A percentile compares a stretch with the other conserved stretches of the same genome.
Conservation (phyloP, 2,113 vertebrate genomes). For the Sapayoa aenigma region DNA sequence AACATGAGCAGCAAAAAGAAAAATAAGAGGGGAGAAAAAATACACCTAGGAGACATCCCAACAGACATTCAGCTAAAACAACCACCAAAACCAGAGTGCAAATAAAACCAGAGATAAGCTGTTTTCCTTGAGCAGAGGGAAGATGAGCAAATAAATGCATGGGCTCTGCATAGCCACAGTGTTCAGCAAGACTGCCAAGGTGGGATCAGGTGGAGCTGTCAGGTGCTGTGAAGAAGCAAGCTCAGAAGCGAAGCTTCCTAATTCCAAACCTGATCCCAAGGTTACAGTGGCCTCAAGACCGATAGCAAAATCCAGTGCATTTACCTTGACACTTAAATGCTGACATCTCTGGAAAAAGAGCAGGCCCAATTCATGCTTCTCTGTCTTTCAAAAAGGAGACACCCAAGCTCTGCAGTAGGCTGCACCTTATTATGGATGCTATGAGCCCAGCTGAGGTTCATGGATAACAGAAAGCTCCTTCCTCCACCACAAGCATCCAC, state of each 20-base stretch:
- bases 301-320: background rate
- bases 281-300: background rate
- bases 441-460: background rate
- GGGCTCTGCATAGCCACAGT: background rate
- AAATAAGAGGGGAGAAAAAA: background rate
- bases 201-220: background rate
- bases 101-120: background rate
- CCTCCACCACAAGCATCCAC: background rate
- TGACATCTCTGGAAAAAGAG: background rate
- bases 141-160: background rate
- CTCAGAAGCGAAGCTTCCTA: background rate
- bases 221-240: background rate
- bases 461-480: background rate
- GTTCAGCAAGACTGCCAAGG: background rate
- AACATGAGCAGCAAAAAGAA: background rate
- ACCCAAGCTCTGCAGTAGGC: background rate
- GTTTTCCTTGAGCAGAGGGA: background rate
- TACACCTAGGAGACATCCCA: background rate
- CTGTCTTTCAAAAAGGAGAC: background rate
- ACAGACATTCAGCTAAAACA: background rate
- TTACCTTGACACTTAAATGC: background rate
- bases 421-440: background rate
- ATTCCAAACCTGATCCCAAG: background rate
- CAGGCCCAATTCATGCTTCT: background rate
- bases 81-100: background rate